Evolutionary conservation across 2,113 vertebrate species (phyloP).

Genomic region (Meleagris gallopavo): DNA sequence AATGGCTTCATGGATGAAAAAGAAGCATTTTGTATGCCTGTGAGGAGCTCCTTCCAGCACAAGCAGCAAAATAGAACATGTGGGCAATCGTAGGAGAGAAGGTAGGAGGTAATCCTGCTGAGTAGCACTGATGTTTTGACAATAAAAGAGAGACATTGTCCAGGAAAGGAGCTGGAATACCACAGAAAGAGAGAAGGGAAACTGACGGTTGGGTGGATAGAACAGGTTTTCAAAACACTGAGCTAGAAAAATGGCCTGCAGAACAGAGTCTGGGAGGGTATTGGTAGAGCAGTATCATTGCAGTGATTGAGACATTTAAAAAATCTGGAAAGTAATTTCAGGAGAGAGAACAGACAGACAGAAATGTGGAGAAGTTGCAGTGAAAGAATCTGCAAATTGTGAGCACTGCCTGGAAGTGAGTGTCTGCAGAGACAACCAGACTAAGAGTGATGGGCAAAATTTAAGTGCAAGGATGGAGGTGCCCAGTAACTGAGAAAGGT

Average conservation of each 20-base stretch:
- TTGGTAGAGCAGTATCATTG: neutral
- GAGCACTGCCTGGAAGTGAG: neutral
- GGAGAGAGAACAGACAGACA: neutral
- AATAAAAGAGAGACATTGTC: slow-evolving; percentile 1
- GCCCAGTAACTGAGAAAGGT: neutral
- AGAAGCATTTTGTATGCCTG: neutral
- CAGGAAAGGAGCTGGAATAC: neutral
- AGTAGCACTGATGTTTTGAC: slow-evolving; percentile 21
- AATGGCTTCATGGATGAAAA: neutral
- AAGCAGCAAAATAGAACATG: neutral
- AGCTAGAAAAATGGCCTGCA: neutral
- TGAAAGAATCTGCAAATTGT: neutral
- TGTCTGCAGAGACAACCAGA: neutral
- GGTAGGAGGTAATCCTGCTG: slow-evolving; percentile 42
- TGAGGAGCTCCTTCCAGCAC: neutral
- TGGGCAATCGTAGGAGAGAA: neutral
- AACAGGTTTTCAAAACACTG: neutral
- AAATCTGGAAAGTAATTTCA: neutral
- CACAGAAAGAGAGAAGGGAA: neutral
- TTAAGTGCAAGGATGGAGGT: neutral
- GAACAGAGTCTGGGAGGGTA: neutral
- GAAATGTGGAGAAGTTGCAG: neutral
- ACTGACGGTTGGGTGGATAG: neutral
- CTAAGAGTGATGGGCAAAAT: neutral
- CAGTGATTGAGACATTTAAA: neutral